phyloP scores from a whole-genome alignment of 2,113 vertebrate genomes.

The Apeltes quadracus region DNA sequence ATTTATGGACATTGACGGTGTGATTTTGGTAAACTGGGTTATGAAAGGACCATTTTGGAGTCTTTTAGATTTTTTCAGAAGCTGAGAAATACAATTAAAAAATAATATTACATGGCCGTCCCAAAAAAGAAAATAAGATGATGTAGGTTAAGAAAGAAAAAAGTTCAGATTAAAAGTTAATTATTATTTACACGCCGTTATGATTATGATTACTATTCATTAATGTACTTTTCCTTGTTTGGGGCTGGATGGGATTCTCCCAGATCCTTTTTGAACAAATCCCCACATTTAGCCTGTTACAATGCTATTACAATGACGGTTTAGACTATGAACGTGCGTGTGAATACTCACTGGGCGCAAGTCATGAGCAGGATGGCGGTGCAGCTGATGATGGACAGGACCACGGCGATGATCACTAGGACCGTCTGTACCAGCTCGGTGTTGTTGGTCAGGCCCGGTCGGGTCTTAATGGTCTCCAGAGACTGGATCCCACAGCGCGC shows the following conservation, averaged over 20 bases:
- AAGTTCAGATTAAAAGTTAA: no score
- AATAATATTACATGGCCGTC: not conserved
- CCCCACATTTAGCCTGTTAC: not conserved
- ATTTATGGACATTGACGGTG: not conserved
- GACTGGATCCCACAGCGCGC: constrained; percentile 79
- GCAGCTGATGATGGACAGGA: constrained; percentile 82
- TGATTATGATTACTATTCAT: not conserved
- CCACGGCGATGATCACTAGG: constrained; percentile 76
- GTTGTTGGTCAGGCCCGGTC: not conserved
- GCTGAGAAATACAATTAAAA: not conserved
- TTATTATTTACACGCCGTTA: no score
- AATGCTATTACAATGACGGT: not conserved
- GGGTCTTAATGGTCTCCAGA: constrained; percentile 40
- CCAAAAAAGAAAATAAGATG: not conserved
- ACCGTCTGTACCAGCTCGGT: constrained; percentile 71
- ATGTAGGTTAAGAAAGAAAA: no score
- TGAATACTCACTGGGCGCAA: constrained; percentile 79
- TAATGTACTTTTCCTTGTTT: not conserved
- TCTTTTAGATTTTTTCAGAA: not conserved
- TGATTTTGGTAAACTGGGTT: not conserved
- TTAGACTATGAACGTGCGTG: not conserved
- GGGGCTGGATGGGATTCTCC: no score
- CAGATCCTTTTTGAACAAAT: not conserved
- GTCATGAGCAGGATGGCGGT: constrained; percentile 78
- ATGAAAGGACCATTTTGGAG: not conserved